Percentiles rank a stretch among this genome's conserved stretches.
Conservation (phyloP, 2,888 invertebrate species). For the Plusia festucae region DNA sequence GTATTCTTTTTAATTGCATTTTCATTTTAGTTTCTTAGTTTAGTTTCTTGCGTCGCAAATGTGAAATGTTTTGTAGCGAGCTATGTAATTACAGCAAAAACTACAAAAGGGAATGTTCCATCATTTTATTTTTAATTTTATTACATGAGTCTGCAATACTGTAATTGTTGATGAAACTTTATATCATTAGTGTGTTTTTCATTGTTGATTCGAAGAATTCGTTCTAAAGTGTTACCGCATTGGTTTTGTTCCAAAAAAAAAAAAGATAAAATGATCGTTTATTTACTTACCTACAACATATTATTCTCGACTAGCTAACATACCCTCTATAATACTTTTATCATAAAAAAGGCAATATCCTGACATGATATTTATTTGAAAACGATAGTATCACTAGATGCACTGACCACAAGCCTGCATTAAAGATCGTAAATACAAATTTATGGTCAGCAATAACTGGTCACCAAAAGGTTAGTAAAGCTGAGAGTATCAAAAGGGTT, state of each 20-base stretch:
- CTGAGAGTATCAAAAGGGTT: conserved; percentile 47
- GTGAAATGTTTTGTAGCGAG: conserved; percentile 54
- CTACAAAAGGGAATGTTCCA: conserved; percentile 36
- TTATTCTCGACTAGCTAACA: conserved; percentile 11
- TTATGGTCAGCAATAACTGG: conserved; percentile 76
- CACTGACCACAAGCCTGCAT: conserved; percentile 74
- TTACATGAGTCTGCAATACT: conserved; percentile 11
- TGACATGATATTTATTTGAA: conserved; percentile 62
- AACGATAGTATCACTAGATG: conserved; percentile 69
- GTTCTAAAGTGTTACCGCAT: not conserved
- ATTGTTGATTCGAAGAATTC: not conserved
- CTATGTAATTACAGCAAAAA: conserved; percentile 58
- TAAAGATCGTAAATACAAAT: conserved; percentile 82
- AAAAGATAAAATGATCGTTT: too few relatives aligned
- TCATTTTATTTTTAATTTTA: conserved; percentile 36
- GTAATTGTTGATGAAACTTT: conserved; percentile 6
- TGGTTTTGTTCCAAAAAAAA: not conserved
- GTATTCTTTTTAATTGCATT: conserved; percentile 51
- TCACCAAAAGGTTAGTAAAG: conserved; percentile 57
- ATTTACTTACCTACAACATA: too few relatives aligned
- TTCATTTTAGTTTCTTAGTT: conserved; percentile 54
- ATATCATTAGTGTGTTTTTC: not conserved
- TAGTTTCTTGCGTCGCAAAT: conserved; percentile 46
- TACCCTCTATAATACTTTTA: conserved; percentile 13
- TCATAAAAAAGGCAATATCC: conserved; percentile 45